Evolutionary conservation across 2,113 vertebrate genomes (phyloP), one percentile per base, ranked within the genome.

Genomic region (Indicator indicator): DNA sequence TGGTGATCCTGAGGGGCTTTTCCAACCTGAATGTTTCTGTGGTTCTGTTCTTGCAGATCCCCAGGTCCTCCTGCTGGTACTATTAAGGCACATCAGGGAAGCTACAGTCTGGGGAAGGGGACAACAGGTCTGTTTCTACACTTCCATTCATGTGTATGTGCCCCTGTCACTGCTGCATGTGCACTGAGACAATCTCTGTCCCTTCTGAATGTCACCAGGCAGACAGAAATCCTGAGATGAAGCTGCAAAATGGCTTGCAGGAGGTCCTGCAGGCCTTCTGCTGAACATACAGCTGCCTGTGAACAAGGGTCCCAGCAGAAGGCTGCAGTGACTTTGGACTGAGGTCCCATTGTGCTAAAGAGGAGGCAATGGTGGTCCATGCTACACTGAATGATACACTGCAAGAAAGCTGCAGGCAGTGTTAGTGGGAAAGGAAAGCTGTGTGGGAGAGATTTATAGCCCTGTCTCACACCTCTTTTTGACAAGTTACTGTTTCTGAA

Each of bases 131-230:
- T 5, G 9, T 54, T 83, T 50, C 36, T 71, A 24, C 9, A 6
- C 28, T 21, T 23, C 26, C 21, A 16, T 10, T 20, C 28, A 56
- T 26, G 4, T 1, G 12, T n/a, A 20, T 0, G 0, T 11, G 40
- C 33, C 15, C 48, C 73, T 70, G 21, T 5, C 0, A 0, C 38
- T 73, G 36, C 30, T 2, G 0, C 0, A 0, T 14, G 32, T 18
- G 33, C 58, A 9, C 64, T 6, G 24, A 50, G 67, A 12, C 26
- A 40, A 17, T 5, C 16, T 54, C 44, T n/a, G 40, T 17, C 32
- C 52, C 63, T 83, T 62, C 81, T 63, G 46, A 67, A 48, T 10
- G 33, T 26, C 54, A 63, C 30, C 33, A 65, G 48, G 28, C 48
- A 77, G 46, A 67, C 19, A 67, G 76, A 74, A 83, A 26, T 58